These are phyloP conservation scores for Tylochromis polylepis DNA, from an alignment of 2,113 vertebrate genomes.

Conservation along the genomic window DNA sequence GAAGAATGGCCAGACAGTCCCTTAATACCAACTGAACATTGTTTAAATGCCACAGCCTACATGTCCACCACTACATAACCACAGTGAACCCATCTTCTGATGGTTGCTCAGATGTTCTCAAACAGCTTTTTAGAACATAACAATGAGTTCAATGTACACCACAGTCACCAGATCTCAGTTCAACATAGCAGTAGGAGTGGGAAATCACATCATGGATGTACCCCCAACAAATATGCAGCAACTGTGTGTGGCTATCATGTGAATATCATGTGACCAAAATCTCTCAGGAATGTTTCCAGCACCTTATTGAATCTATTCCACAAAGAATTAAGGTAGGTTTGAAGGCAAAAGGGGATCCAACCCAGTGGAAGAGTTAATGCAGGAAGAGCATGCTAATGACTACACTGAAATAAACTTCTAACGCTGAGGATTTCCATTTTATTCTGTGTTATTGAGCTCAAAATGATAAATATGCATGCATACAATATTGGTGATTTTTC, in stretches of 20 bases:
- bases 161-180: not conserved
- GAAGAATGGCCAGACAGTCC: no score
- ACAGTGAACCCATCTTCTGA: no score
- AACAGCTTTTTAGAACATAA: not conserved
- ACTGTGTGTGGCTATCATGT: not conserved
- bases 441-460: not conserved
- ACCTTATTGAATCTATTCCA: not conserved
- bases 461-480: not conserved
- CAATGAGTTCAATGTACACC: not conserved
- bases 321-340: not conserved
- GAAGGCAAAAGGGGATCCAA: no score
- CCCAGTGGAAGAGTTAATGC: no score
- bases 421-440: not conserved
- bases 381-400: fast-evolving
- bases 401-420: not conserved
- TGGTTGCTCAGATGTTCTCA: no score
- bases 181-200: not conserved
- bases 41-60: no score
- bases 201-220: not conserved
- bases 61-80: no score
- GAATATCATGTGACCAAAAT: not conserved
- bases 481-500: not conserved
- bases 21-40: no score
- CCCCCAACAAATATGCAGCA: not conserved
- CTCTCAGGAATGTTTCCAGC: not conserved